Conservation (phyloP, 2,797 vertebrate genomes). For the Urophycis tenuis region DNA sequence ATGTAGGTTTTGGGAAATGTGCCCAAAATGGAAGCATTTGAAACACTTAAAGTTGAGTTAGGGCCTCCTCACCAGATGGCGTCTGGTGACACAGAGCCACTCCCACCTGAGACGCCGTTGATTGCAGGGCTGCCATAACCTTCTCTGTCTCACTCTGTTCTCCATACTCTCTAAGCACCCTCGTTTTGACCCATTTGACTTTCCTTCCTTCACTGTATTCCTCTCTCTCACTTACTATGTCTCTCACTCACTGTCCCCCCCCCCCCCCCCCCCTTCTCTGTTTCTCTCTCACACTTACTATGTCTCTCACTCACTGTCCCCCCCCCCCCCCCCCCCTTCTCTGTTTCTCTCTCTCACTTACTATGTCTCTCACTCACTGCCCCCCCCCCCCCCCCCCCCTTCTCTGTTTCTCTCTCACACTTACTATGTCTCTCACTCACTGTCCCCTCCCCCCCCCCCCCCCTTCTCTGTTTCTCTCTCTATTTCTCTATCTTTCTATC, state of each 20-base stretch:
- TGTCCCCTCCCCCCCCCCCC: too few relatives aligned
- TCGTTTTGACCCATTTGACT: not conserved
- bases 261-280: too few relatives aligned
- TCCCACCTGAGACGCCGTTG: not conserved
- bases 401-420: too few relatives aligned
- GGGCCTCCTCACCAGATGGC: not conserved
- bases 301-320: not conserved
- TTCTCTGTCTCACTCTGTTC: not conserved
- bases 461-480: not conserved
- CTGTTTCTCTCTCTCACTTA: too few relatives aligned
- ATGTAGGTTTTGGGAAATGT: not conserved
- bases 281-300: not conserved
- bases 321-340: too few relatives aligned
- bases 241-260: too few relatives aligned
- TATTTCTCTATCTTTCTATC: not conserved
- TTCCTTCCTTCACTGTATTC: not conserved
- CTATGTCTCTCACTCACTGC: too few relatives aligned
- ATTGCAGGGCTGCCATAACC: not conserved
- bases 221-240: too few relatives aligned
- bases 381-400: too few relatives aligned
- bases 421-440: too few relatives aligned
- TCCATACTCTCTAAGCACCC: not conserved
- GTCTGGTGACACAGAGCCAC: not conserved
- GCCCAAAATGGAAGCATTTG: not conserved
- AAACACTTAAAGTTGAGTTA: not conserved